Base-by-base conservation (phyloP, 2,797 vertebrate genomes). In the Anomalospiza imberbis region DNA sequence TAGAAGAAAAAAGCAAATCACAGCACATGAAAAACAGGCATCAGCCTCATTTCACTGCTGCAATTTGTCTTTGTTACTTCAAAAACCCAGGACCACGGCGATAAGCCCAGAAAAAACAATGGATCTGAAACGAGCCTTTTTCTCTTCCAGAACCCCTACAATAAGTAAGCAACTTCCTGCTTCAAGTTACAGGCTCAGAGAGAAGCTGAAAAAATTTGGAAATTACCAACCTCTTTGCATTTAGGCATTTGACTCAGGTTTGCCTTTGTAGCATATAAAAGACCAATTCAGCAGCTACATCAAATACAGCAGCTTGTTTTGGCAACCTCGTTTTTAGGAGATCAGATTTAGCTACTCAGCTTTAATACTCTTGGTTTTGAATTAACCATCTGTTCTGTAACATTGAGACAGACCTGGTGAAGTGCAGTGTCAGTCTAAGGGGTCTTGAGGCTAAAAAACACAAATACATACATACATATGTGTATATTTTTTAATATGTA, bases 331-430 rank as follows among this genome's bases (percentile, higher is more conserved):
- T 91, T 94, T 97, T 93, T 74, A 93, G 67, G 42, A 71, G 80
- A 96, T 94, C 88, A 93, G 95, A 96, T 89, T 96, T 93, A 81
- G 66, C 92, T 91, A 89, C 72, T 92, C 77, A 63, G 85, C 88
- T 90, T 94, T 97, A 97, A 97, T 93, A 77, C 91, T 72, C 88
- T 88, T 71, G 78, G 58, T 94, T 94, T 94, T 85, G 53, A 96
- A 96, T 93, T 92, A 96, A 94, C 96, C 96, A 96, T 97, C 96
- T 97, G 97, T 89, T 95, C 91, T 85, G 70, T 18, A 91, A 81
- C 70, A 79, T 38, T 79, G 58, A 93, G 70, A 63, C 71, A 67
- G 77, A 92, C 24, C 51, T 82, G 75, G 75, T 76, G n/a, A 94
- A 92, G 19, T 3, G 55, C 44, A 51, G 54, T 44, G 62, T 53